Conservation (phyloP, 2,113 vertebrate species). For the Hippolais icterina region DNA sequence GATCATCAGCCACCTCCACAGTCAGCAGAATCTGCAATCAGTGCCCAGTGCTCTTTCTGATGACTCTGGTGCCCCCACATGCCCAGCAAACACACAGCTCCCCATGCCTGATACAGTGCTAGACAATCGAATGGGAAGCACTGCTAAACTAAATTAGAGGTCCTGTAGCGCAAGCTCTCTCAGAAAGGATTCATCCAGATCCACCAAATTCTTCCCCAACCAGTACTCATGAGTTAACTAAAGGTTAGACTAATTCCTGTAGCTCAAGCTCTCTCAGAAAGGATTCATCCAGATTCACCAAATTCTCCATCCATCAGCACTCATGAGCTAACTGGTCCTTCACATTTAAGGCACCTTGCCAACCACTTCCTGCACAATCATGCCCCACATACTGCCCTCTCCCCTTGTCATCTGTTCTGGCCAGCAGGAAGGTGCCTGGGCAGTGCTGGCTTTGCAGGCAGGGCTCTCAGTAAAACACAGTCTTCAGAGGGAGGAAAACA, state of each 20-base stretch:
- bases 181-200: not conserved
- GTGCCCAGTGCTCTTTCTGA: not conserved
- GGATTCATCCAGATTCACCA: not conserved
- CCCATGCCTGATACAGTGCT: rapidly evolving
- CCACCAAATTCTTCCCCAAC: not conserved
- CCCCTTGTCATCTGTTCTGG: too few species aligned
- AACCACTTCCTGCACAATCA: not conserved
- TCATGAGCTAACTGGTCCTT: not conserved
- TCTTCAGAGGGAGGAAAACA: not conserved
- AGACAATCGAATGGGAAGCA: not conserved
- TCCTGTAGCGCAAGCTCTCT: not conserved
- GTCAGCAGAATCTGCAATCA: not conserved
- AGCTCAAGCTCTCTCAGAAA: not conserved
- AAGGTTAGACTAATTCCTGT: not conserved
- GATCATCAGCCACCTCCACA: not conserved
- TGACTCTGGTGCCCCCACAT: not conserved
- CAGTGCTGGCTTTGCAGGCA: rapidly evolving
- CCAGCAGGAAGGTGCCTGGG: not conserved
- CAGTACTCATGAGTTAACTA: not conserved
- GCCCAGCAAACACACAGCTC: not conserved
- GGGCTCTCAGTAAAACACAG: rapidly evolving
- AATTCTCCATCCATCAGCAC: not conserved
- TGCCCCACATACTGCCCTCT: rapidly evolving
- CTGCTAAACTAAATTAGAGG: not conserved
- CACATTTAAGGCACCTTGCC: not conserved